Base-by-base conservation (phyloP, 2,113 vertebrate genomes). In the Halichoeres trimaculatus region DNA sequence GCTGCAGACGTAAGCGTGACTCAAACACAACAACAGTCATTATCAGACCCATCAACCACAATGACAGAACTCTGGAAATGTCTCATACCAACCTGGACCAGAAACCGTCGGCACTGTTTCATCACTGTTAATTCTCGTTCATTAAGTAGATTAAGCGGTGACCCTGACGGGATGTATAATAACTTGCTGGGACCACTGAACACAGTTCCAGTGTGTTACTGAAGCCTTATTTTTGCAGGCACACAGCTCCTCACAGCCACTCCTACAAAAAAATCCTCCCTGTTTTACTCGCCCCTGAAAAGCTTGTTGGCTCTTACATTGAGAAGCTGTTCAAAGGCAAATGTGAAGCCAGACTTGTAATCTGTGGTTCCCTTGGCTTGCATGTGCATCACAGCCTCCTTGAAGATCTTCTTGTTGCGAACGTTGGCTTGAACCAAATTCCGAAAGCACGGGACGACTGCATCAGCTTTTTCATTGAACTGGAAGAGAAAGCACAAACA, bases 281-380 rank as follows among this genome's bases (percentile, higher is more conserved):
- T 30, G 50, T 24, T 40, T 36, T 14, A 9, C 35, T 59, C 53
- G n/a, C 56, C 54, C 38, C 24, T 20, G 2, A 75, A 75, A 72
- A 26, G 50, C 24, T 45, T 26, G 26, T 24, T 47, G 68, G 59
- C 50, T 81, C 97, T 98, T 94, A 99, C 98, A 0, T 99, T 99
- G 84, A 99, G 96, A 85, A 99, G 96, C 93, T 98, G 98, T 85
- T 98, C 96, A 55, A 99, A 99, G 90, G 98, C 98, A 0, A 97
- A 99, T 60, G 97, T 95, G 82, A 99, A 99, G 88, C 98, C 98
- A n/a, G 97, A 96, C 90, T 98, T 99, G 94, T 99, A 99, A 93
- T 98, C 98, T 0, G 98, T 99, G 0, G 97, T 98, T 83, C 98
- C 98, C 90, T 98, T 97, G 74, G 98, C 97, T 83, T 95, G 95